Evolutionary conservation across 2,888 invertebrate genomes (phyloP), one percentile per base, ranked within the genome.

Genomic region (Sminthurinus aureus): DNA sequence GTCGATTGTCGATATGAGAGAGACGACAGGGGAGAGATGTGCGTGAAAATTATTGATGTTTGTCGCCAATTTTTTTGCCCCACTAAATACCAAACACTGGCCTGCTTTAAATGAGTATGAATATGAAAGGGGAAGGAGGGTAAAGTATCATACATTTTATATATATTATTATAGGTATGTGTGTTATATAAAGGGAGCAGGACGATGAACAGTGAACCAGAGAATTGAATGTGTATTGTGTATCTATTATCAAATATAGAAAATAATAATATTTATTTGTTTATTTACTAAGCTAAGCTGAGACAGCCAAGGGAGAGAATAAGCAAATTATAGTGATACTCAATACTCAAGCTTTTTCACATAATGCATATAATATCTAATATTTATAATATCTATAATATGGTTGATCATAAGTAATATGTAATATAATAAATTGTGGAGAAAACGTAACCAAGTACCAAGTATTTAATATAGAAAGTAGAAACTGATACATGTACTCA

Each of bases 31-130:
- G 15, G 66, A 22, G 58, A 50, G 58, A 20, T 26, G 20, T 20
- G 26, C 20, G 50, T 67, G 64, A 80, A 82, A 77, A 77, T 82
- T 82, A 82, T 82, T 75, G 67, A 66, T 67, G 64, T 66, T 77
- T 77, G 82, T 76, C 82, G 82, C 82, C 82, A 82, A 82, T 76
- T 82, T 82, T 82, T 38, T 38, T 82, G 76, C 77, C 82, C 58
- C n/a, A 11, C 22, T n/a, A 22, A 64, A 20, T 67, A 22, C n/a
- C 11, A 20, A 22, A 67, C 20, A 2, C n/a, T 67, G 22, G 22
- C n/a, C 67, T 11, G 67, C 11, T n/a, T 20, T 67, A 67, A 20
- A 67, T n/a, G 20, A 71, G 26, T 26, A 71, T 20, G 67, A 0
- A 69, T 71, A 24, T 71, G 9, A 71, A 58, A 71, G 8, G 11